Evolutionary conservation across 1,140 invertebrate species (phyloP).

Genomic region (Caenorhabditis brenneri): DNA sequence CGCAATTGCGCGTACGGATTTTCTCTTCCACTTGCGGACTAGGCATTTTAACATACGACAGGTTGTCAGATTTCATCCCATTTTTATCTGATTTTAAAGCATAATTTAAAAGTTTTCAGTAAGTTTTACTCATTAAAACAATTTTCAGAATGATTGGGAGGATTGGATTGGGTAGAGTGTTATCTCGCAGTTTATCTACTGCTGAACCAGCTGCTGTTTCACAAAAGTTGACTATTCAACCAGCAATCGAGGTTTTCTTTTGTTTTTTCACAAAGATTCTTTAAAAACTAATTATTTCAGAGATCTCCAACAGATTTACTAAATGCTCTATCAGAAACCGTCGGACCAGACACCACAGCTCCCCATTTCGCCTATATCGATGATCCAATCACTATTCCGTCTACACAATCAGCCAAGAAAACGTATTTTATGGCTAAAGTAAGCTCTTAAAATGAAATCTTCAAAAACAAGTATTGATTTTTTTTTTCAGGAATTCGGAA

Average conservation of each 20-base stretch:
- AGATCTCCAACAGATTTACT: slow-evolving; percentile 67
- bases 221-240: slow-evolving; percentile 10
- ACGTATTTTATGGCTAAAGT: slow-evolving; percentile 65
- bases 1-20: background rate
- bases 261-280: background rate
- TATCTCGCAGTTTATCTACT: background rate
- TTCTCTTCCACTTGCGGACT: slow-evolving; percentile 2
- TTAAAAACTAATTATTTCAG: slow-evolving; percentile 39
- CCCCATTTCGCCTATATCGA: slow-evolving; percentile 69
- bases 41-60: background rate
- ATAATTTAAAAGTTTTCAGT: background rate
- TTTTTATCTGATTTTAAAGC: background rate
- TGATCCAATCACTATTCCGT: slow-evolving; percentile 68
- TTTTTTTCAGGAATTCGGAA: slow-evolving; percentile 63
- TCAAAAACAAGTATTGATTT: too few species aligned
- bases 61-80: background rate
- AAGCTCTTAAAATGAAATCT: background rate
- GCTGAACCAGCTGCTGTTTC: background rate
- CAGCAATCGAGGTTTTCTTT: background rate
- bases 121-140: background rate
- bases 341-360: slow-evolving; percentile 67
- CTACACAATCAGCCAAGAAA: slow-evolving; percentile 49
- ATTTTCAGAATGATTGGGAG: background rate
- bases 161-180: background rate
- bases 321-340: slow-evolving; percentile 63